Evolutionary conservation across 2,797 vertebrate species (phyloP).

Genomic region (Neopelma chrysocephalum): DNA sequence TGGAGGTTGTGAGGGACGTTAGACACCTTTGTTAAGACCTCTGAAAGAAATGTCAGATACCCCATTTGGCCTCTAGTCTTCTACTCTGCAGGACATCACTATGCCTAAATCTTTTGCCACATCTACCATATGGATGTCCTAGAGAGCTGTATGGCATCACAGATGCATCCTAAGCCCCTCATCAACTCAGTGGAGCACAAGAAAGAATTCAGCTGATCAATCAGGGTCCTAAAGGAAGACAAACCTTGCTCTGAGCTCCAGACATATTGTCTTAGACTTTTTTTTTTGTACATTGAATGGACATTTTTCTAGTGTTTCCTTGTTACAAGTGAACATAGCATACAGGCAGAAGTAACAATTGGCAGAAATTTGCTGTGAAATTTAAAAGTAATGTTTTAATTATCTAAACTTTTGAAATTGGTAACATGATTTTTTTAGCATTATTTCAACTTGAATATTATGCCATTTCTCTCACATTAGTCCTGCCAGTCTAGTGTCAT

Average conservation of each 20-base stretch:
- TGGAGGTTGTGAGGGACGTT: background rate
- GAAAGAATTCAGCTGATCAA: background rate
- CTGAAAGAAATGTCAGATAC: background rate
- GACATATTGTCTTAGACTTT: background rate
- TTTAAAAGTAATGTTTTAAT: background rate
- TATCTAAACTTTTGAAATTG: background rate
- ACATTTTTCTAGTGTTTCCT: background rate
- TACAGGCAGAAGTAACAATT: background rate
- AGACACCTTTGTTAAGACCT: background rate
- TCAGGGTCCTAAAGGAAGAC: background rate
- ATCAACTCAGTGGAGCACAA: background rate
- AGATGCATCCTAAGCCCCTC: background rate
- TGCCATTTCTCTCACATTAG: background rate
- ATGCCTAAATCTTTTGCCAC: background rate
- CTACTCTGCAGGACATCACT: background rate
- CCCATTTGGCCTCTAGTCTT: background rate
- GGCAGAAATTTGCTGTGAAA: background rate
- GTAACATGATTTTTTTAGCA: background rate
- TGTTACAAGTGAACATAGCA: background rate
- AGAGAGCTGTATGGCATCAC: background rate
- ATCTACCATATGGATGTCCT: background rate
- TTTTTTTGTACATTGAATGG: background rate
- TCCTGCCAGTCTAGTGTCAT: background rate
- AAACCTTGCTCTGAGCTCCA: background rate
- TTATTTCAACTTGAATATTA: background rate